Evolutionary conservation across 2,797 vertebrate species (phyloP).

Genomic region (Alexandromys oeconomus): DNA sequence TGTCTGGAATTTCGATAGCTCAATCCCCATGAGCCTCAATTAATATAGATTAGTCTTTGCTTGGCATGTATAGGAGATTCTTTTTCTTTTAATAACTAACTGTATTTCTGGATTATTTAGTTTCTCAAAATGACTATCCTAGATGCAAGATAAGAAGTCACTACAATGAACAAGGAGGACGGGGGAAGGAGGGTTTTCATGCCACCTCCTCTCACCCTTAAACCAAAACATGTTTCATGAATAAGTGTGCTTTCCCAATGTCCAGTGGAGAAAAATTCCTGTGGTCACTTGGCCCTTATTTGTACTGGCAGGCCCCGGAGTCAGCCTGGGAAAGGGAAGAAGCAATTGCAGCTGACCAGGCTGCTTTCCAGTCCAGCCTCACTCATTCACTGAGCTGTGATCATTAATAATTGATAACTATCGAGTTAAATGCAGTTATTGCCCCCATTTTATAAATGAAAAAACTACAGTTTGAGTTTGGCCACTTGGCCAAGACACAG

Average conservation of each 20-base stretch:
- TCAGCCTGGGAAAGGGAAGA: not conserved
- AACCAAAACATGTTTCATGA: constrained; percentile 44
- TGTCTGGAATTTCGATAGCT: constrained; percentile 82
- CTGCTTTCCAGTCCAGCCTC: not conserved
- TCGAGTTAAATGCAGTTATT: not conserved
- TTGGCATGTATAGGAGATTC: constrained; percentile 69
- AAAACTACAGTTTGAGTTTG: constrained; percentile 22
- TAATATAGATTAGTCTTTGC: constrained; percentile 76
- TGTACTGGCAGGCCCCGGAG: not conserved
- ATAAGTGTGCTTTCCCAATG: not conserved
- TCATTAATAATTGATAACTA: constrained; percentile 34
- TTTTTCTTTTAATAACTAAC: constrained; percentile 76
- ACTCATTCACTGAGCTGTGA: not conserved
- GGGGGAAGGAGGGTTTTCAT: not conserved
- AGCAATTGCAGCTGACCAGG: not conserved
- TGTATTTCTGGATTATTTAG: constrained; percentile 76
- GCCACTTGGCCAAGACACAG: constrained; percentile 27
- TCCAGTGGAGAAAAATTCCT: constrained; percentile 6
- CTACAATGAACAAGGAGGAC: constrained; percentile 38
- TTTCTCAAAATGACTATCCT: constrained; percentile 80
- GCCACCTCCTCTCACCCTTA: constrained; percentile 6
- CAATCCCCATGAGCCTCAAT: constrained; percentile 80
- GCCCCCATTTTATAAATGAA: constrained; percentile 28
- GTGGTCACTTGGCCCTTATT: not conserved
- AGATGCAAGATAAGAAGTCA: constrained; percentile 71